Conservation (phyloP, 2,113 vertebrate species). For the Argyrosomus japonicus region DNA sequence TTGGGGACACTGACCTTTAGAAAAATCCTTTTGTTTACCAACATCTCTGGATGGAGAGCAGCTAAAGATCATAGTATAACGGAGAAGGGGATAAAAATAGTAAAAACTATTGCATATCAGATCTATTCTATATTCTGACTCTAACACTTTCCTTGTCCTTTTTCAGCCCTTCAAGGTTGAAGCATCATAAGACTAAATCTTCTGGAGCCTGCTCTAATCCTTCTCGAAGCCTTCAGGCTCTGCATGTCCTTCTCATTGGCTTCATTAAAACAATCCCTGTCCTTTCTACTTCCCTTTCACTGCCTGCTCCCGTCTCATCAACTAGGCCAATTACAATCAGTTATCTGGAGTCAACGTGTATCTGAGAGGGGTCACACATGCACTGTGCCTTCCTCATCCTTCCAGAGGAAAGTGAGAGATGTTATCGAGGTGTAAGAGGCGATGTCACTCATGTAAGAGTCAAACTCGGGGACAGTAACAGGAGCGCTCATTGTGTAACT, state of each 20-base stretch:
- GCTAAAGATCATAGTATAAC: conserved; percentile 32
- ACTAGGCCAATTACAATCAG: conserved; percentile 63
- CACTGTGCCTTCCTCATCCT: conserved; percentile 18
- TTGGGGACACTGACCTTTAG: conserved; percentile 54
- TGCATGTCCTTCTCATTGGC: conserved; percentile 72
- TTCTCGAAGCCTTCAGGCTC: conserved; percentile 61
- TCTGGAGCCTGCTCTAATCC: conserved; percentile 66
- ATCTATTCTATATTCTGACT: conserved; percentile 21
- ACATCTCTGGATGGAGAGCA: conserved; percentile 29
- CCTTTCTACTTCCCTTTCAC: conserved; percentile 66
- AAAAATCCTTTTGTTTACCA: conserved; percentile 43
- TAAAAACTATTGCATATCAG: background rate
- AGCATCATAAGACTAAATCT: conserved; percentile 57
- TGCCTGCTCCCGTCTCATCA: conserved; percentile 63
- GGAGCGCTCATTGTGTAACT: conserved; percentile 28
- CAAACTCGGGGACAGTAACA: conserved; percentile 26
- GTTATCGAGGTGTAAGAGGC: background rate
- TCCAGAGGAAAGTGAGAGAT: conserved; percentile 29
- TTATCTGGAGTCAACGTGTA: conserved; percentile 63
- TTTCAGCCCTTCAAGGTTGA: conserved; percentile 51
- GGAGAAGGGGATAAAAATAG: background rate
- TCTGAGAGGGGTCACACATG: conserved; percentile 46
- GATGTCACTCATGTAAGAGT: conserved; percentile 16
- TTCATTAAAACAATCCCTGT: conserved; percentile 73
- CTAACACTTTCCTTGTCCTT: conserved; percentile 31